Evolutionary conservation across 2,113 vertebrate species (phyloP), one percentile per base, ranked within the genome.

Genomic region (Glareola pratincola): DNA sequence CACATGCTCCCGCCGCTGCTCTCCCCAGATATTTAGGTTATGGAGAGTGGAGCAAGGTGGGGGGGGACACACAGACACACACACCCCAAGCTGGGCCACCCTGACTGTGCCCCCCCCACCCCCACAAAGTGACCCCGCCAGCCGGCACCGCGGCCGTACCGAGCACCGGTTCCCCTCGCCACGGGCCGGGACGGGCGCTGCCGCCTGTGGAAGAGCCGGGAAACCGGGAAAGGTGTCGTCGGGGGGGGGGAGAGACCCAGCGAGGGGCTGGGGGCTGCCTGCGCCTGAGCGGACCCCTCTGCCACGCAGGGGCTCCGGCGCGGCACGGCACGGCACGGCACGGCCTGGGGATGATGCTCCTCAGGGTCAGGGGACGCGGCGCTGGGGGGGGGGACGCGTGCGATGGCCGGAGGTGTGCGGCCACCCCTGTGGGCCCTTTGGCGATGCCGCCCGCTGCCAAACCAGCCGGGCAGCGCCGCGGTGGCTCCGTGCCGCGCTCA

Each of bases 21-120:
- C 30, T 73, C 27, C 64, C 59, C 29, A 81, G 32, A 73, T 91
- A 96, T 94, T 85, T 93, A 93, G 93, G 90, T 94, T 96, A 94
- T n/a, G 59, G 43, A 53, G 69, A 88, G 82, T 34, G 48, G 48
- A 59, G 68, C 73, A 37, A 71, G 8, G n/a, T 69, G 71, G 75
- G 59, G 32, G 53, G 53, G 53, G 15, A 4, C n/a, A n/a, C n/a
- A n/a, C n/a, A n/a, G n/a, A n/a, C n/a, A n/a, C n/a, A 53, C 51
- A n/a, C 47, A 24, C 21, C 11, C 6, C 29, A 27, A 34, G 10
- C n/a, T 8, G 9, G 64, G 64, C 59, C 53, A 2, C 32, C 66
- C 63, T 26, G 17, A 26, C 62, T 18, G 18, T 29, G 37, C 26
- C 12, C 32, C 56, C 21, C 20, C 23, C 32, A 18, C 10, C 12